These are phyloP conservation scores for Egretta garzetta DNA, from an alignment of 2,113 vertebrate species.

Conservation along the genomic window DNA sequence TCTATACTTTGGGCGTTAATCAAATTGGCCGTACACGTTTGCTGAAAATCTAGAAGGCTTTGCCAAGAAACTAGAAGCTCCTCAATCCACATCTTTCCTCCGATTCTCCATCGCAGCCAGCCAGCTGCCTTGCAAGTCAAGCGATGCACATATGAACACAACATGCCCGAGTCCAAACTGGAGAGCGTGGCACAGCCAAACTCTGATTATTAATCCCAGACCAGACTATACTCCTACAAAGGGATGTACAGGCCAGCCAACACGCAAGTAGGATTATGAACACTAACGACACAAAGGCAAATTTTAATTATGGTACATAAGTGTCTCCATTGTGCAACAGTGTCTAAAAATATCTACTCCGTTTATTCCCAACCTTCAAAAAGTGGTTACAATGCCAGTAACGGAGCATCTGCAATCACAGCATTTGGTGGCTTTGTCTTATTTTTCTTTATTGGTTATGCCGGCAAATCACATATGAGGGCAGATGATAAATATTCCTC, in stretches of 20 bases:
- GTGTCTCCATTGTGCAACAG: neutral
- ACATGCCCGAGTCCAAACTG: neutral
- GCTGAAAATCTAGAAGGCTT: neutral
- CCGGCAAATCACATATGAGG: neutral
- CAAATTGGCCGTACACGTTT: neutral
- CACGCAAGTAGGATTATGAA: neutral
- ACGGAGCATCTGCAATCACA: neutral
- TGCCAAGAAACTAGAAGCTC: neutral
- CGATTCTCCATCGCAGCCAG: neutral
- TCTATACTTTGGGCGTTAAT: neutral
- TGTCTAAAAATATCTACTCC: neutral
- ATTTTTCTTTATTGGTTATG: neutral
- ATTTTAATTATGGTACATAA: neutral
- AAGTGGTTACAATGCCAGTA: neutral
- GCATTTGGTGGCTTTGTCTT: neutral
- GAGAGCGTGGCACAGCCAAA: neutral
- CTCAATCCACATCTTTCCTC: neutral
- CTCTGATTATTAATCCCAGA: neutral
- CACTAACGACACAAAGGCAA: neutral
- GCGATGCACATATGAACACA: neutral
- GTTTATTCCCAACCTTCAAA: neutral
- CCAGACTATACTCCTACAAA: neutral
- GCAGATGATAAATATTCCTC: neutral
- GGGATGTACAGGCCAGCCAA: neutral
- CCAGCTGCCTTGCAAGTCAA: neutral